Conservation (phyloP, 2,797 vertebrate genomes). For the Natrix natrix region DNA sequence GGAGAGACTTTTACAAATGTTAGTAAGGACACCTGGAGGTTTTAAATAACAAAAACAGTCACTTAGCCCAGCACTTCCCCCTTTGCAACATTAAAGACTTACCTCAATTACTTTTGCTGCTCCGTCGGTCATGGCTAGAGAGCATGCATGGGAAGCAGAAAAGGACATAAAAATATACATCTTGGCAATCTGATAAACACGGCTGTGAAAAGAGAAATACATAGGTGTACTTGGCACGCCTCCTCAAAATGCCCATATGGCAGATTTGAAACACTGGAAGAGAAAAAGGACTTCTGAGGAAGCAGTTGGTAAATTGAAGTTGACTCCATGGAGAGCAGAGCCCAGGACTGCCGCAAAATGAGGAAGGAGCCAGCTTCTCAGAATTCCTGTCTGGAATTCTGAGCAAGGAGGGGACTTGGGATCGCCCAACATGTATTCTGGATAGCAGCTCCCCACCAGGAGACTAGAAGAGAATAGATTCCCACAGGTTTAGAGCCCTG, state of each 20-base stretch:
- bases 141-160: slow-evolving; percentile 80
- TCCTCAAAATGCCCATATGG: background rate
- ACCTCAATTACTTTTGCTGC: slow-evolving; percentile 90
- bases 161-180: slow-evolving; percentile 80
- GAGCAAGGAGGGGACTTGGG: background rate
- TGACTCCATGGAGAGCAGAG: background rate
- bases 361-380: background rate
- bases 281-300: background rate
- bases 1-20: background rate
- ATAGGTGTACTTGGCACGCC: background rate
- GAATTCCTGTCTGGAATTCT: background rate
- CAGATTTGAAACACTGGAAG: background rate
- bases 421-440: background rate
- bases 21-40: background rate
- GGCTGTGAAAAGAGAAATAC: slow-evolving; percentile 67
- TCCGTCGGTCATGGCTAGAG: slow-evolving; percentile 90
- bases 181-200: slow-evolving; percentile 85
- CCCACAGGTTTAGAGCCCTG: background rate
- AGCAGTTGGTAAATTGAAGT: background rate
- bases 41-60: background rate
- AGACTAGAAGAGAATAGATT: background rate
- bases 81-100: slow-evolving; percentile 11
- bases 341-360: background rate
- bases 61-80: background rate
- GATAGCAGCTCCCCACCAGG: background rate